These are phyloP conservation scores for Drosophila elegans DNA, from an alignment of 1,140 invertebrate genomes.

Conservation along the genomic window DNA sequence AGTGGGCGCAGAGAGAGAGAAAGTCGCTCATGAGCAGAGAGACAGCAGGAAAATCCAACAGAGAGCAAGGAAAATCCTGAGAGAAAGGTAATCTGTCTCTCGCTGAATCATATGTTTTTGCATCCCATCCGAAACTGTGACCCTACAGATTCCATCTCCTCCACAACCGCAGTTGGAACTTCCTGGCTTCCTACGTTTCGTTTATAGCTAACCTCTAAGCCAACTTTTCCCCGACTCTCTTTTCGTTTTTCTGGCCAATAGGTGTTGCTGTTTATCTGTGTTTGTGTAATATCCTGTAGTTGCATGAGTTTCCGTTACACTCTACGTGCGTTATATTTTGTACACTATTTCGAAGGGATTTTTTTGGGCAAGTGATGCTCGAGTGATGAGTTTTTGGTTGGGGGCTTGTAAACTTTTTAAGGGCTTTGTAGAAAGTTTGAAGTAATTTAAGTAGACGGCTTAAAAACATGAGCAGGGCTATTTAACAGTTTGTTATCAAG, in stretches of 20 bases:
- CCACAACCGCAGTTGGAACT: conserved; percentile 70
- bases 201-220: conserved; percentile 39
- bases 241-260: conserved; percentile 5
- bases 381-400: conserved; percentile 8
- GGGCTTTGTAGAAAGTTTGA: conserved; percentile 20
- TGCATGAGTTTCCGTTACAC: conserved; percentile 70
- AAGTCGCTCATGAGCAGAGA: conserved; percentile 1
- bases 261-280: conserved; percentile 53
- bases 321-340: conserved; percentile 28
- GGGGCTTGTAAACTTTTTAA: conserved; percentile 24
- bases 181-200: conserved; percentile 73
- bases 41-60: neutral
- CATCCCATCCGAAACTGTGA: conserved; percentile 14
- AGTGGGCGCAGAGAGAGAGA: conserved; percentile 37
- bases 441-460: conserved; percentile 21
- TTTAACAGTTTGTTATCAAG: neutral
- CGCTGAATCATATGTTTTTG: conserved; percentile 64
- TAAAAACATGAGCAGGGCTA: conserved; percentile 7
- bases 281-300: conserved; percentile 79
- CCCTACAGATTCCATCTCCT: conserved; percentile 53
- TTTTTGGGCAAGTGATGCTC: conserved; percentile 30
- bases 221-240: conserved; percentile 2
- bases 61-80: conserved; percentile 10
- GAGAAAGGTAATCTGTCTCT: conserved; percentile 9
- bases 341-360: neutral